Percentiles rank a stretch among this genome's conserved stretches.
Evolutionary conservation across 2,113 vertebrate genomes (phyloP).

Genomic region (Corvus hawaiiensis): DNA sequence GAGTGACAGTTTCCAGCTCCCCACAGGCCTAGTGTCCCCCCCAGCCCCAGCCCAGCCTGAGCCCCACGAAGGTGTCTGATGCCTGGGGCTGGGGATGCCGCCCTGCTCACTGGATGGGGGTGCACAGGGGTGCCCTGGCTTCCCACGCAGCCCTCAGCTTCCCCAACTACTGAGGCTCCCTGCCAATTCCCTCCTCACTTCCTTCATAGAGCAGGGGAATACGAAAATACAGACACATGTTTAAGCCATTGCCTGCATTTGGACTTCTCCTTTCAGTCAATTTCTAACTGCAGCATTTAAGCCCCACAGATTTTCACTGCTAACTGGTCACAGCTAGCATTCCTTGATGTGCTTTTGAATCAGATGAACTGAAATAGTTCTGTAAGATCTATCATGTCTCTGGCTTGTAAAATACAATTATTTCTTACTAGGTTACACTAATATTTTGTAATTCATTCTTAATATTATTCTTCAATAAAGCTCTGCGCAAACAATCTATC

Average conservation of each 20-base stretch:
- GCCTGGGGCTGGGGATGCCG: not conserved
- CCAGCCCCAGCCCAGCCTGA: fast-evolving
- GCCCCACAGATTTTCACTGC: not conserved
- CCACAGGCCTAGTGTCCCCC: not conserved
- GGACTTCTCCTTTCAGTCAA: not conserved
- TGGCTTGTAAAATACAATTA: slow-evolving; percentile 42
- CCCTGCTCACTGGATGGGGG: not conserved
- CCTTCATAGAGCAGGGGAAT: fast-evolving
- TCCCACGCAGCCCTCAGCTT: not conserved
- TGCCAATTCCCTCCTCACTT: not conserved
- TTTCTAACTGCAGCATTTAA: not conserved
- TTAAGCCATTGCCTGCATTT: not conserved
- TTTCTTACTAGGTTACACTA: slow-evolving; percentile 67
- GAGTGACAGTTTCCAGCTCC: not conserved
- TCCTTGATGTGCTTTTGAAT: slow-evolving; percentile 26
- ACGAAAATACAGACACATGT: fast-evolving
- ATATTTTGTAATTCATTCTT: slow-evolving; percentile 65
- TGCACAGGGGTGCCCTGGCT: not conserved
- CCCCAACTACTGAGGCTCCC: not conserved
- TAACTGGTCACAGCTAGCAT: not conserved
- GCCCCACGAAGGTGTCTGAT: not conserved
- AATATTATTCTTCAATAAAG: slow-evolving; percentile 68
- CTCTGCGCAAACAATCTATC: slow-evolving; percentile 65
- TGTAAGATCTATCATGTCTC: slow-evolving; percentile 42
- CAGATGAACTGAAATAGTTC: slow-evolving; percentile 6